phyloP scores from a whole-genome alignment of 2,113 vertebrate species.

The Otocyon megalotis region DNA sequence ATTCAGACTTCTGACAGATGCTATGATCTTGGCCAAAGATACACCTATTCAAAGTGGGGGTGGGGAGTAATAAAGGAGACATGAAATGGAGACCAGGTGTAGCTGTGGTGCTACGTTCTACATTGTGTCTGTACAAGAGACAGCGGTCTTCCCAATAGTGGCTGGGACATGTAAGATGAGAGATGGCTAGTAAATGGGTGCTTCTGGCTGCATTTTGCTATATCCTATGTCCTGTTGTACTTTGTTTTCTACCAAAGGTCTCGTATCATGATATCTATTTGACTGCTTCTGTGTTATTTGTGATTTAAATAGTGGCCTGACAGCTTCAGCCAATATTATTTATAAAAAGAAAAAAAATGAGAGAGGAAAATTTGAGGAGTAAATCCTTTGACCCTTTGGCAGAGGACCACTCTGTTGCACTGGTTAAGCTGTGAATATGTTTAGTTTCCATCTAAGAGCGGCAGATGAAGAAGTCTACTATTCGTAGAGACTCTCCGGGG shows the following conservation, averaged over 20 bases:
- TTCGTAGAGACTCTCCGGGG: background rate
- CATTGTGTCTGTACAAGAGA: background rate
- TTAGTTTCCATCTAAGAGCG: background rate
- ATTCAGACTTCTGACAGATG: background rate
- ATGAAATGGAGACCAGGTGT: background rate
- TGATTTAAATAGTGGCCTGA: background rate
- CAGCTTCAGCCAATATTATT: background rate
- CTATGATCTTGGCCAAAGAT: background rate
- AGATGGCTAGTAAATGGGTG: background rate
- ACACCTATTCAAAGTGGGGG: background rate
- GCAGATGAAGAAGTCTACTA: background rate
- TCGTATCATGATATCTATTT: background rate
- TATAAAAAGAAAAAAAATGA: background rate
- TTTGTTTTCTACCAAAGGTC: background rate
- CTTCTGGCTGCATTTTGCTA: background rate
- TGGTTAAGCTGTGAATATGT: background rate
- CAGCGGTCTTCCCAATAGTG: background rate
- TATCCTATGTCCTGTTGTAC: background rate
- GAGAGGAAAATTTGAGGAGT: background rate
- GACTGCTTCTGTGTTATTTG: background rate
- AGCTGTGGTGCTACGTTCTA: background rate
- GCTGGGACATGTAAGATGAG: background rate
- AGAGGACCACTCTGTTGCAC: background rate
- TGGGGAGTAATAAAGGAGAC: background rate
- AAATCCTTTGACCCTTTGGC: background rate